A percentile compares a stretch with the other conserved stretches of the same genome.
Conservation (phyloP, 1,140 invertebrate genomes). For the Cephus cinctus region DNA sequence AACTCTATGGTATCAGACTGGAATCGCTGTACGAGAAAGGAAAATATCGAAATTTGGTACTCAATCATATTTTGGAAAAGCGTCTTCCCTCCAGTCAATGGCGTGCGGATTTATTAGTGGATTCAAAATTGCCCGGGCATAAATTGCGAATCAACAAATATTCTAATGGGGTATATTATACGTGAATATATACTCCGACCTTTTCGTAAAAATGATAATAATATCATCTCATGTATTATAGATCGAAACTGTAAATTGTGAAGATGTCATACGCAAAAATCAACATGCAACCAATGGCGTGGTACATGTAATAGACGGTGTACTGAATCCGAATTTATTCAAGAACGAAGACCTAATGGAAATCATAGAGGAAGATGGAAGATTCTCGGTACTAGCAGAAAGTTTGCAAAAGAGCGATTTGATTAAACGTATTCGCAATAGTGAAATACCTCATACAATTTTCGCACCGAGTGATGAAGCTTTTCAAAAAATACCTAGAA, state of each 20-base stretch:
- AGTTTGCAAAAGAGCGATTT: conserved; percentile 56
- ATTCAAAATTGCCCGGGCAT: conserved; percentile 36
- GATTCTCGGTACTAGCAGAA: conserved; percentile 58
- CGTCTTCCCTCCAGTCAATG: conserved; percentile 50
- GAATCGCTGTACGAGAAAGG: not conserved
- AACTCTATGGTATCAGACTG: not conserved
- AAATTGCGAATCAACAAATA: conserved; percentile 52
- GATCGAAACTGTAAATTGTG: conserved; percentile 61
- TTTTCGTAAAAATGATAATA: conserved; percentile 4
- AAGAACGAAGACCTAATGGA: conserved; percentile 56
- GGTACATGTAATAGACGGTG: conserved; percentile 66
- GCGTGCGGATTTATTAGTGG: conserved; percentile 40
- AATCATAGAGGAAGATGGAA: conserved; percentile 55
- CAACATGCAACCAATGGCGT: conserved; percentile 68
- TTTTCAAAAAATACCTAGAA: conserved; percentile 54
- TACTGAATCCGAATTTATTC: conserved; percentile 62
- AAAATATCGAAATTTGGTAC: conserved; percentile 40
- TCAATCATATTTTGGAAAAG: conserved; percentile 49
- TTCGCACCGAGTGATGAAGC: conserved; percentile 66
- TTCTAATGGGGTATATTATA: conserved; percentile 46
- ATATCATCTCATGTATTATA: conserved; percentile 28
- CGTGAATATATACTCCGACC: not conserved
- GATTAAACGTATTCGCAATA: conserved; percentile 32
- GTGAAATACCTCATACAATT: conserved; percentile 56
- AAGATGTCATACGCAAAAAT: conserved; percentile 54